Evolutionary conservation across 2,113 vertebrate genomes (phyloP), one percentile per base, ranked within the genome.

Genomic region (Rhinichthys klamathensis): DNA sequence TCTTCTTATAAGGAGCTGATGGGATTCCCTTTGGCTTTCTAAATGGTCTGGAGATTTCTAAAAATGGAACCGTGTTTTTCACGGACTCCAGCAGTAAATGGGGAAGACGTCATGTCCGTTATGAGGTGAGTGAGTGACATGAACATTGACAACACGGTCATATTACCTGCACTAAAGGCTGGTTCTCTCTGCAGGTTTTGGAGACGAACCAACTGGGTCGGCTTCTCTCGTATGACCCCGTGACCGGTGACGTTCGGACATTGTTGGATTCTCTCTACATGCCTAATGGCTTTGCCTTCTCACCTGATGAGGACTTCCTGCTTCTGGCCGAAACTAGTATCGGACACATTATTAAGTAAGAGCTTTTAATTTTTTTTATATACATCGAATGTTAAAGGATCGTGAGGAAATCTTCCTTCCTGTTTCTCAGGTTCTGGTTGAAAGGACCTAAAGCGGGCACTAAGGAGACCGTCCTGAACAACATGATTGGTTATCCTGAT

Each of bases 71-170:
- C 1, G 87, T 95, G 73, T 95, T 92, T 86, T 96, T 95, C 88
- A 95, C 91, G 0, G 94, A 95, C 91, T 95, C 94, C 0, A 95
- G 94, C 80, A 95, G 92, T 46, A 93, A 93, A 49, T 95, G 94
- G 93, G 93, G 94, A 30, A 92, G 94, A 56, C 54, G 73, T 80
- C 93, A 95, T 63, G 94, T 94, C 80, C 93, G 90, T 82, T 92
- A 93, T 4, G 93, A 95, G 92, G 93, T 94, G 88, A 93, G 32
- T 21, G 67, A 70, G 67, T 21, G 18, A 69, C 16, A 23, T 32
- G 13, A 32, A 32, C 8, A 32, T 16, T 32, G 13, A 16, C 27
- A 30, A 7, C 6, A 15, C 60, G 18, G 61, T 44, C 21, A 49
- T 13, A n/a, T 32, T 6, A 8, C 9, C 1, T 49, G 80, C 9